phyloP scores from a whole-genome alignment of 2,888 invertebrate genomes.

The Drosophila monieri region DNA sequence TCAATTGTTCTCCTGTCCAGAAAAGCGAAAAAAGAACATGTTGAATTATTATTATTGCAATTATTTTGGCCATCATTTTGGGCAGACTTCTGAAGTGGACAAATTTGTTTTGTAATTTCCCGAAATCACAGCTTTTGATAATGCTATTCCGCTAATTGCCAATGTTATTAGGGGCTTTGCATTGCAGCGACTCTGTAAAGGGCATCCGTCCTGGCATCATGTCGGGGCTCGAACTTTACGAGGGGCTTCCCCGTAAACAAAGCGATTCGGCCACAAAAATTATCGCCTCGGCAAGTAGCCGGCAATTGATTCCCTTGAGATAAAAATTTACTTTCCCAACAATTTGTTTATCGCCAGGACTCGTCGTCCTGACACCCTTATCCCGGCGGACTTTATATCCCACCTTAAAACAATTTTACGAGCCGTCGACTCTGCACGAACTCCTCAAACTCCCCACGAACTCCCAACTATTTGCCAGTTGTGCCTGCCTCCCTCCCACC shows the following conservation, averaged over 20 bases:
- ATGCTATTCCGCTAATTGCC: constrained; percentile 27
- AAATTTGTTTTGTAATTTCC: constrained; percentile 14
- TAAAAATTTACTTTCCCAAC: constrained; percentile 10
- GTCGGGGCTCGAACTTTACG: not conserved
- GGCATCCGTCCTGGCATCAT: not conserved
- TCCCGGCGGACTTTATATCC: constrained; percentile 30
- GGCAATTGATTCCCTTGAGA: constrained; percentile 21
- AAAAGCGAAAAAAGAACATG: not conserved
- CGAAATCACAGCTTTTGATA: constrained; percentile 15
- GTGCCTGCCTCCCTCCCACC: constrained; percentile 37
- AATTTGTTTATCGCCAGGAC: constrained; percentile 23
- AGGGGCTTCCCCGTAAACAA: not conserved
- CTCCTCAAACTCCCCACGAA: constrained; percentile 26
- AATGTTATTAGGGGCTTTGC: constrained; percentile 2
- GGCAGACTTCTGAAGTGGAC: constrained; percentile 12
- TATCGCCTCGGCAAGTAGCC: constrained; percentile 15
- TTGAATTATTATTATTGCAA: constrained; percentile 16
- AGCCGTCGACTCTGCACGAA: constrained; percentile 38
- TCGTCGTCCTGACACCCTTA: not conserved
- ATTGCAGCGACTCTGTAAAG: not conserved
- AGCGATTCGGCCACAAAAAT: constrained; percentile 13
- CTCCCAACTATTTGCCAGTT: constrained; percentile 46
- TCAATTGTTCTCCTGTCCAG: constrained; percentile 30
- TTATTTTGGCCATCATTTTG: constrained; percentile 22
- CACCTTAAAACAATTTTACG: constrained; percentile 50